Evolutionary conservation across 1,140 invertebrate species (phyloP).

Genomic region (Euwallacea fornicatus): DNA sequence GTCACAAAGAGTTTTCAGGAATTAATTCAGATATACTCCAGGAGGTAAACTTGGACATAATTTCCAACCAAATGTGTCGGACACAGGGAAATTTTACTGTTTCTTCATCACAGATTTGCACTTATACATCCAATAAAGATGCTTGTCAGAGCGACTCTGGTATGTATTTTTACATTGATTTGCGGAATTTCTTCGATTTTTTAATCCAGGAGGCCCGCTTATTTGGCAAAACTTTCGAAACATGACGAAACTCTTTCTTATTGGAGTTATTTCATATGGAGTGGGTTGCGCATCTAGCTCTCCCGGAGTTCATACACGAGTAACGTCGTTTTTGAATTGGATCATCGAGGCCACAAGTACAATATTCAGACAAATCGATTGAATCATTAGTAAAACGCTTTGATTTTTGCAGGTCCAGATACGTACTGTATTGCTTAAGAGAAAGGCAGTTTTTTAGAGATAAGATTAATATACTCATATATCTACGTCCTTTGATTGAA

Average conservation of each 20-base stretch:
- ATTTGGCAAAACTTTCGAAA: conserved; percentile 24
- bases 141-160: conserved; percentile 73
- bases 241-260: conserved; percentile 51
- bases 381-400: too few species aligned
- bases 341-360: conserved; percentile 48
- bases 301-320: conserved; percentile 59
- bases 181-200: not conserved
- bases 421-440: too few species aligned
- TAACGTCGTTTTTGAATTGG: conserved; percentile 59
- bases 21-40: conserved; percentile 59
- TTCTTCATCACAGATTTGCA: conserved; percentile 65
- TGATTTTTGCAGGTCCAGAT: too few species aligned
- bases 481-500: too few species aligned
- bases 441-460: too few species aligned
- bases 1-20: conserved; percentile 60
- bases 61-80: conserved; percentile 57
- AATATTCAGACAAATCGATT: too few species aligned
- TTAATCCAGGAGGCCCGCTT: conserved; percentile 21
- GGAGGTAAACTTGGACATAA: conserved; percentile 63
- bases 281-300: conserved; percentile 54
- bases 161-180: not conserved
- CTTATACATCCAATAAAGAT: conserved; percentile 63
- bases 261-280: conserved; percentile 64
- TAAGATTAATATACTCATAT: too few species aligned
- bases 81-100: conserved; percentile 19